A percentile compares a stretch with the other conserved stretches of the same genome.
These are phyloP conservation scores for Ranitomeya variabilis DNA, from an alignment of 2,113 vertebrate species.

Conservation along the genomic window DNA sequence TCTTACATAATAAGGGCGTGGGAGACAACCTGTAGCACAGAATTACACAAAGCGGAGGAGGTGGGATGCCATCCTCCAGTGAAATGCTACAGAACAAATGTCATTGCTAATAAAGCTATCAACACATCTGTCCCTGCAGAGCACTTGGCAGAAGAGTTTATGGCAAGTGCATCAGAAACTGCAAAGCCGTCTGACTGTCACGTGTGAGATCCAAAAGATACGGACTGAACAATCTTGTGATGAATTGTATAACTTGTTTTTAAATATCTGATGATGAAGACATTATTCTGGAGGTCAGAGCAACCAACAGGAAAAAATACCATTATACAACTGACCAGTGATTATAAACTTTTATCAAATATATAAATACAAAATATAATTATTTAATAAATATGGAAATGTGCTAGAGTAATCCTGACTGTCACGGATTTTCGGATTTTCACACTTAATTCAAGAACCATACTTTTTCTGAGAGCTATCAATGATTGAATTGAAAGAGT, in stretches of 20 bases:
- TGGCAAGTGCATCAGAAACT: slow-evolving; percentile 15
- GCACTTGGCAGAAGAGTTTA: background rate
- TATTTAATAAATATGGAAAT: too few relatives aligned
- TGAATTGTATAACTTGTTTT: background rate
- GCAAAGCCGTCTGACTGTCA: background rate
- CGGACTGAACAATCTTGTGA: background rate
- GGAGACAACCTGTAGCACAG: slow-evolving; percentile 27
- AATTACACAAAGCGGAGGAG: slow-evolving; percentile 32
- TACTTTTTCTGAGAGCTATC: too few relatives aligned
- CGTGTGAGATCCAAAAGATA: slow-evolving; percentile 33
- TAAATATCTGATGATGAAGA: background rate
- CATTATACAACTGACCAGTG: too few relatives aligned
- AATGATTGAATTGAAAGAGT: too few relatives aligned
- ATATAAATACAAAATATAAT: too few relatives aligned
- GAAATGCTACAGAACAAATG: slow-evolving; percentile 22
- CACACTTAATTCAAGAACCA: too few relatives aligned
- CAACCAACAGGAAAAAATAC: background rate
- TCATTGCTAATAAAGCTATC: slow-evolving; percentile 2
- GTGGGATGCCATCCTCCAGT: slow-evolving; percentile 12
- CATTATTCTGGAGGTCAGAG: background rate
- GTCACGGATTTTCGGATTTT: too few relatives aligned
- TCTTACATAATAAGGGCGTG: slow-evolving; percentile 27
- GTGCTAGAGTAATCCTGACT: too few relatives aligned
- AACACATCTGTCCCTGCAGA: background rate
- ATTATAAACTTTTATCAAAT: too few relatives aligned